A percentile compares a stretch with the other conserved stretches of the same genome.
Evolutionary conservation across 1,140 invertebrate species (phyloP).

Genomic region (Armadillidium nasatum): DNA sequence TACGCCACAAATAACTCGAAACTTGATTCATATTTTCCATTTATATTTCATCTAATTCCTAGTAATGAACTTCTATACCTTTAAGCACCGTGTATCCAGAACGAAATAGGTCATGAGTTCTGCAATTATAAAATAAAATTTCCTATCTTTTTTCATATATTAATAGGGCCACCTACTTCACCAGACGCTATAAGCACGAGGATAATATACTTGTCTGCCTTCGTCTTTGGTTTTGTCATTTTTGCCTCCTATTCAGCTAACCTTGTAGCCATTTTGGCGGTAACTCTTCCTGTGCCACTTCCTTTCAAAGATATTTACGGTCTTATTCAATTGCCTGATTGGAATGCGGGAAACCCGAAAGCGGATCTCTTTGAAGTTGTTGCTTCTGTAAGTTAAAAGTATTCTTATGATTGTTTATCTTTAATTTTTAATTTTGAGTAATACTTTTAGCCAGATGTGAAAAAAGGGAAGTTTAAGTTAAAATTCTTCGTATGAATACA

Average conservation of each 20-base stretch:
- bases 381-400: conserved; percentile 31
- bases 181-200: conserved; percentile 21
- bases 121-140: background rate
- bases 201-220: conserved; percentile 32
- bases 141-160: background rate
- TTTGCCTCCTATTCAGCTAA: conserved; percentile 40
- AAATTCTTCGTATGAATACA: too few species aligned
- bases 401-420: background rate
- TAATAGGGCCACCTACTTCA: conserved; percentile 23
- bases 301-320: conserved; percentile 37
- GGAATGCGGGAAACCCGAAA: conserved; percentile 34
- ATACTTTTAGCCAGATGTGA: background rate
- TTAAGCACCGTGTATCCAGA: too few species aligned
- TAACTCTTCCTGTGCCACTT: conserved; percentile 33
- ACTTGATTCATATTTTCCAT: too few species aligned
- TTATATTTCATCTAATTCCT: too few species aligned
- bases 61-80: too few species aligned
- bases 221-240: conserved; percentile 31
- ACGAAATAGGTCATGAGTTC: too few species aligned
- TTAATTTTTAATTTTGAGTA: background rate
- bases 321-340: conserved; percentile 26
- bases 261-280: conserved; percentile 38
- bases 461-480: too few species aligned
- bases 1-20: too few species aligned
- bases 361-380: conserved; percentile 43